phyloP scores from a whole-genome alignment of 2,797 vertebrate species.

The Lagocephalus sceleratus region DNA sequence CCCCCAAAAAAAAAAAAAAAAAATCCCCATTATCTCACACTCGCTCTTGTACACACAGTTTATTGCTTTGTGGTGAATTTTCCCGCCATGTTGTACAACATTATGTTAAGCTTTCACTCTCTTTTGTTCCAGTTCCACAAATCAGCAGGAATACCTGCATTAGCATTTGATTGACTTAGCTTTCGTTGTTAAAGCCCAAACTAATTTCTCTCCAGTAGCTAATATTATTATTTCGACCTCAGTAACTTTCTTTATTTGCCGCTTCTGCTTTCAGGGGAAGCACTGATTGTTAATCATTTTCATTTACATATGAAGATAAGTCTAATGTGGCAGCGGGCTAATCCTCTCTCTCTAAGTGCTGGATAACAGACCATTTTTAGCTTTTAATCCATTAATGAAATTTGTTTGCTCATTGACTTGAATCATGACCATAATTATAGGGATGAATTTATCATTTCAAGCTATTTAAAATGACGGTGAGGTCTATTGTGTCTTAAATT shows the following conservation, averaged over 20 bases:
- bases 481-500: conserved; percentile 68
- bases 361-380: conserved; percentile 79
- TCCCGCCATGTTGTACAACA: conserved; percentile 10
- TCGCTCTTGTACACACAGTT: conserved; percentile 38
- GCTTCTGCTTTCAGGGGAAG: conserved; percentile 69
- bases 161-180: conserved; percentile 40
- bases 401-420: conserved; percentile 82
- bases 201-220: conserved; percentile 62
- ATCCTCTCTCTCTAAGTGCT: conserved; percentile 76
- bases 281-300: conserved; percentile 76
- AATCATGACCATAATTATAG: conserved; percentile 79
- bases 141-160: conserved; percentile 34
- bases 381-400: conserved; percentile 83
- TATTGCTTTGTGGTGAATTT: conserved; percentile 31
- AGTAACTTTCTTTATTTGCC: conserved; percentile 73
- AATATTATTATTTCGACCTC: conserved; percentile 69
- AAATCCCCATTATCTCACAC: conserved; percentile 37
- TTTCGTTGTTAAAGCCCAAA: conserved; percentile 46
- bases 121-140: conserved; percentile 40
- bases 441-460: conserved; percentile 77
- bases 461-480: conserved; percentile 69
- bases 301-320: conserved; percentile 81
- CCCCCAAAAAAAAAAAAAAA: conserved; percentile 29
- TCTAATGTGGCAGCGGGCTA: conserved; percentile 75
- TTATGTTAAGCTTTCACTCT: conserved; percentile 22